Conservation (phyloP, 1,140 invertebrate genomes). For the Probaryconus sp. region DNA sequence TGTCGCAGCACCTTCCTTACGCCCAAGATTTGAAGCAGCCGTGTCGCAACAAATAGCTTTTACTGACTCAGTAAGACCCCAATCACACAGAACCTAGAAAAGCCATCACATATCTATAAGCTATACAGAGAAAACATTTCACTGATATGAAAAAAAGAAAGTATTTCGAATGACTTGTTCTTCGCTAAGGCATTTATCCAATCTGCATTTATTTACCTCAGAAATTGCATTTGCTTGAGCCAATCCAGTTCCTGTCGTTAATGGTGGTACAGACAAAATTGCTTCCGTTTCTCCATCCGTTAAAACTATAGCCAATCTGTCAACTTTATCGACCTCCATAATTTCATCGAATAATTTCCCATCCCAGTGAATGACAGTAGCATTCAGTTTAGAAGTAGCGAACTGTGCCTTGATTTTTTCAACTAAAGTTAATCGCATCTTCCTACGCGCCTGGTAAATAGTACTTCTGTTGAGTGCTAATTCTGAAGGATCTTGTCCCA, state of each 20-base stretch:
- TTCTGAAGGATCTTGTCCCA: constrained; percentile 29
- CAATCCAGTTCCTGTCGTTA: constrained; percentile 22
- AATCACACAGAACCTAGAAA: constrained; percentile 25
- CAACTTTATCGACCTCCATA: constrained; percentile 17
- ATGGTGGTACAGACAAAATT: constrained; percentile 36
- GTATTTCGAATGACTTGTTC: constrained; percentile 20
- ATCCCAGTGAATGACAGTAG: constrained; percentile 24
- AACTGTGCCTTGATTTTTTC: constrained; percentile 33
- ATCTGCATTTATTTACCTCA: constrained; percentile 28
- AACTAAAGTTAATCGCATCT: constrained; percentile 3
- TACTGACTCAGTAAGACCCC: constrained; percentile 22
- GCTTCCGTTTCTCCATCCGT: constrained; percentile 32
- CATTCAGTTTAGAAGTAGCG: constrained; percentile 17
- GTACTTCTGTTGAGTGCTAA: constrained; percentile 22
- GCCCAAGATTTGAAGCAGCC: constrained; percentile 24
- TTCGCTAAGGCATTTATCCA: not conserved
- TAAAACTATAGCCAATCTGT: constrained; percentile 32
- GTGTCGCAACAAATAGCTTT: constrained; percentile 32
- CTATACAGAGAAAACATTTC: constrained; percentile 5
- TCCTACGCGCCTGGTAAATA: constrained; percentile 9
- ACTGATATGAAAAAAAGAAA: constrained; percentile 15
- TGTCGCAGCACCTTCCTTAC: constrained; percentile 17
- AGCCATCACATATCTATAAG: constrained; percentile 8
- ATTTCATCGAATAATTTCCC: constrained; percentile 31
- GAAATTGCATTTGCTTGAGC: constrained; percentile 27